These are phyloP conservation scores for Tachyglossus aculeatus DNA, from an alignment of 2,797 vertebrate genomes.

Conservation along the genomic window DNA sequence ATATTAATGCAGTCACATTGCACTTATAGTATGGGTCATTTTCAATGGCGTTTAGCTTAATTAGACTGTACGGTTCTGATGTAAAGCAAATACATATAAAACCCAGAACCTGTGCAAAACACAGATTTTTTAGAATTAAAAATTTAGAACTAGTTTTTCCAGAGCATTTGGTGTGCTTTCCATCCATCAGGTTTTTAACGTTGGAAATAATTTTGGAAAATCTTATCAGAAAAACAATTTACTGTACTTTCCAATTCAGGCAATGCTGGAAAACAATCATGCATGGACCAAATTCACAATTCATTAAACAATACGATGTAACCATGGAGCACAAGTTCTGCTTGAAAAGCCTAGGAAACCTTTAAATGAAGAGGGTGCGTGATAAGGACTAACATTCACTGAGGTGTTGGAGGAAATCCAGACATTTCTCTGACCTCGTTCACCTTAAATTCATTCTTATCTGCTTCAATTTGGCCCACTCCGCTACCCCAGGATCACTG, in stretches of 20 bases:
- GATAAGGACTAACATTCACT: too few relatives aligned
- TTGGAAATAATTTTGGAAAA: slow-evolving; percentile 19
- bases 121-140: slow-evolving; percentile 52
- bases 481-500: too few relatives aligned
- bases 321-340: too few relatives aligned
- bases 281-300: too few relatives aligned
- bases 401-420: too few relatives aligned
- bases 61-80: slow-evolving; percentile 56
- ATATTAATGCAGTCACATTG: slow-evolving; percentile 28
- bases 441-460: too few relatives aligned
- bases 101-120: slow-evolving; percentile 56
- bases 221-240: background rate
- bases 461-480: too few relatives aligned
- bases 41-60: slow-evolving; percentile 62
- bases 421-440: too few relatives aligned
- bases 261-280: background rate
- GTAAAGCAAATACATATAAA: slow-evolving; percentile 57
- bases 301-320: too few relatives aligned
- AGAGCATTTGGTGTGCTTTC: slow-evolving; percentile 21
- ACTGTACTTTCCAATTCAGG: background rate
- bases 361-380: too few relatives aligned
- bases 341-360: too few relatives aligned
- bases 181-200: slow-evolving; percentile 25
- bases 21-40: slow-evolving; percentile 48
- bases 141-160: slow-evolving; percentile 26